Percentiles rank a stretch among this genome's conserved stretches.
These are phyloP conservation scores for Athene cunicularia DNA, from an alignment of 2,113 vertebrate species.

Conservation along the genomic window DNA sequence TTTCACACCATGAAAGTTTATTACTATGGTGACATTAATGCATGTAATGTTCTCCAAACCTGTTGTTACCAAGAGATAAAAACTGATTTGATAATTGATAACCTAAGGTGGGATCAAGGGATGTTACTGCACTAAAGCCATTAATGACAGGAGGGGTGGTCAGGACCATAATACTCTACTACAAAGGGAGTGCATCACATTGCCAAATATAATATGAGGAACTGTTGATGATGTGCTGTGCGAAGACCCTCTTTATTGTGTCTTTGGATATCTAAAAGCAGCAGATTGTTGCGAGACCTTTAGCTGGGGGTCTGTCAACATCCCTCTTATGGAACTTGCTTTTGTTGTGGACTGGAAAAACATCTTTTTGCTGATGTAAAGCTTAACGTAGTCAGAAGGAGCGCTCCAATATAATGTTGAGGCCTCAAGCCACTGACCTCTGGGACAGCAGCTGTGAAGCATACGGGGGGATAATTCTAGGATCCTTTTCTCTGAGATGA, in stretches of 20 bases:
- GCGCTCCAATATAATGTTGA: background rate
- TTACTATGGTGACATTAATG: constrained; percentile 29
- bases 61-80: constrained; percentile 47
- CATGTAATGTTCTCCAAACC: background rate
- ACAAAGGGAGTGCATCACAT: background rate
- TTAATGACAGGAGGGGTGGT: background rate
- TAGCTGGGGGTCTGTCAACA: background rate
- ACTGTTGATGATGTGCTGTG: background rate
- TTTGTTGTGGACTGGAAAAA: background rate
- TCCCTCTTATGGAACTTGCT: background rate
- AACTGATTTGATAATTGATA: constrained; percentile 20
- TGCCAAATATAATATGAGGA: background rate
- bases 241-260: background rate
- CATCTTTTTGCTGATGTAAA: background rate
- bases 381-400: background rate
- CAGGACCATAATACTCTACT: background rate
- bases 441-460: background rate
- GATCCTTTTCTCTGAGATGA: background rate
- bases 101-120: background rate
- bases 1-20: constrained; percentile 51
- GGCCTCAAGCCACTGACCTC: background rate
- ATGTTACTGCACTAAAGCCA: constrained; percentile 9
- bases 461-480: background rate
- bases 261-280: background rate
- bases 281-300: background rate